phyloP scores from a whole-genome alignment of 2,797 vertebrate species.

The Rhinoraja longicauda region DNA sequence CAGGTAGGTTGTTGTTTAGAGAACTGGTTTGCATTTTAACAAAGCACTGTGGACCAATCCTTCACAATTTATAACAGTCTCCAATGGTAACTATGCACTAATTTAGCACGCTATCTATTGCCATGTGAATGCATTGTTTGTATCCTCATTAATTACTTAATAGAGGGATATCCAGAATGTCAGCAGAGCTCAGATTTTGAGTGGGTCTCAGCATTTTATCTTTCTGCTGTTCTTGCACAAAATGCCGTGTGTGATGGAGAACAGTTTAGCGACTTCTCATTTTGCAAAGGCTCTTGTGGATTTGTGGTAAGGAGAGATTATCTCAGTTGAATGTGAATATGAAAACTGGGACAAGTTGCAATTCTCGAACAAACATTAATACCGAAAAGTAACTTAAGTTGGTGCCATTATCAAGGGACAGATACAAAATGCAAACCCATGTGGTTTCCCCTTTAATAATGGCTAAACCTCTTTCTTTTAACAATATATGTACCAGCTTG shows the following conservation, averaged over 20 bases:
- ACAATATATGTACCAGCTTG: not conserved
- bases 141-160: not conserved
- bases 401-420: not conserved
- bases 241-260: not conserved
- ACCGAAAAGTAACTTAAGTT: not conserved
- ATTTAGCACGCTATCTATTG: not conserved
- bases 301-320: slow-evolving; percentile 25
- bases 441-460: not conserved
- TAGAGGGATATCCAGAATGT: not conserved
- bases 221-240: slow-evolving; percentile 29
- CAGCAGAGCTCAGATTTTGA: not conserved
- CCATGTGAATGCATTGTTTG: not conserved
- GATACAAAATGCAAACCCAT: not conserved
- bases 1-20: slow-evolving; percentile 71
- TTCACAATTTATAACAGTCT: not conserved
- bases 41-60: not conserved
- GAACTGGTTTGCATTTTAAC: not conserved
- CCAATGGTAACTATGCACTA: not conserved
- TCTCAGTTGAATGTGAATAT: not conserved
- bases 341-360: not conserved
- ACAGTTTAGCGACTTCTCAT: slow-evolving; percentile 28
- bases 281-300: slow-evolving; percentile 32
- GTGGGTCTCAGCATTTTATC: slow-evolving; percentile 23
- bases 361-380: slow-evolving; percentile 27
- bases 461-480: not conserved